Evolutionary conservation across 2,888 invertebrate genomes (phyloP).

Genomic region (Andrena dorsata): DNA sequence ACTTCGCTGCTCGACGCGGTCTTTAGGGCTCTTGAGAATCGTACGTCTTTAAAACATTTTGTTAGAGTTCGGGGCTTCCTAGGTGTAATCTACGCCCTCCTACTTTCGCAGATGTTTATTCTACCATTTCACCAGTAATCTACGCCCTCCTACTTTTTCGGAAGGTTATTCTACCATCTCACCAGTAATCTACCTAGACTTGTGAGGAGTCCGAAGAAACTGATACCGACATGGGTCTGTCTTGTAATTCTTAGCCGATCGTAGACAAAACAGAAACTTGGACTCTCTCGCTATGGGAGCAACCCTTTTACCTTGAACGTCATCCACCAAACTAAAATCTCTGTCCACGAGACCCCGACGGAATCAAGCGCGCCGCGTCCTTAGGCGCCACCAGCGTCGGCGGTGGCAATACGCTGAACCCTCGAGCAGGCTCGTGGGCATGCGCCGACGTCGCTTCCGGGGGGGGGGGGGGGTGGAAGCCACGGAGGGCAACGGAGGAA

Average conservation of each 20-base stretch:
- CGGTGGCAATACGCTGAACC: constrained; percentile 69
- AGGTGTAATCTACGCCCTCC: too few species aligned
- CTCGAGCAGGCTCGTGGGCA: constrained; percentile 51
- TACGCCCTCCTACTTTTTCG: too few species aligned
- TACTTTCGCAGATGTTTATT: too few species aligned
- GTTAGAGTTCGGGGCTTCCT: too few species aligned
- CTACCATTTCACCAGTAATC: too few species aligned
- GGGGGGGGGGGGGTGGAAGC: constrained; percentile 37
- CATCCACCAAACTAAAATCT: neutral
- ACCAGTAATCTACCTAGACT: neutral
- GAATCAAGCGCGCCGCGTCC: constrained; percentile 61
- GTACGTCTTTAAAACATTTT: too few species aligned
- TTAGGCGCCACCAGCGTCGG: constrained; percentile 77
- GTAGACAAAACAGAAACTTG: too few species aligned
- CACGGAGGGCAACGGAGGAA: constrained; percentile 34
- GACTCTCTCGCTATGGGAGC: neutral
- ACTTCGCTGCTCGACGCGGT: neutral
- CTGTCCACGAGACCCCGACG: neutral
- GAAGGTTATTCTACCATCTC: too few species aligned
- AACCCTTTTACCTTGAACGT: neutral
- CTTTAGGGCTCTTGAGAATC: too few species aligned
- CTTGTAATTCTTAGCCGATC: neutral
- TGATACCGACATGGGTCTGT: neutral
- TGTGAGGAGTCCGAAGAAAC: neutral
- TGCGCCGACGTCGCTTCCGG: constrained; percentile 58